Conservation (phyloP, 2,797 vertebrate species). For the Lepilemur ruficaudatus region DNA sequence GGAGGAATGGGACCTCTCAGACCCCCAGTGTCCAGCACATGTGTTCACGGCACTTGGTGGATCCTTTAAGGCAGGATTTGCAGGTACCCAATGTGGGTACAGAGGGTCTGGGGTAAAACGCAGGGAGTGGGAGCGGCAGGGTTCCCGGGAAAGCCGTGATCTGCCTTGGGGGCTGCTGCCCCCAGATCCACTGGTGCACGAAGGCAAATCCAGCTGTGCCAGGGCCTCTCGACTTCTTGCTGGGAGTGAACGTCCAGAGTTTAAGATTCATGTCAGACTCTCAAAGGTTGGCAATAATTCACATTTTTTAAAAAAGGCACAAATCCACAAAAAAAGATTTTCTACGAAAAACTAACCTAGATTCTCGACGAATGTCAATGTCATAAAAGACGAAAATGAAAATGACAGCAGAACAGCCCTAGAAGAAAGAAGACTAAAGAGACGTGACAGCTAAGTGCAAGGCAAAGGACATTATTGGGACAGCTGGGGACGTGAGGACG, state of each 20-base stretch:
- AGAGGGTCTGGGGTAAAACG: no score
- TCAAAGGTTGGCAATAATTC: neutral
- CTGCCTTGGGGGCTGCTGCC: neutral
- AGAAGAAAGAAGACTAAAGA: neutral
- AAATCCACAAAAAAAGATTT: neutral
- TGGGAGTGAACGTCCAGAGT: neutral
- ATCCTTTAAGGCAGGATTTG: neutral
- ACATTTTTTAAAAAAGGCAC: neutral
- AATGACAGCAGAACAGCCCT: neutral
- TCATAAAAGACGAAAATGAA: neutral
- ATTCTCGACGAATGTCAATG: neutral
- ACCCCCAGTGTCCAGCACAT: fast-evolving
- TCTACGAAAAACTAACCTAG: neutral
- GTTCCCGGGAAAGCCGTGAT: neutral
- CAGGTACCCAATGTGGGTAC: neutral
- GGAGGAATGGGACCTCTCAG: neutral
- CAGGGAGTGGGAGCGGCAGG: neutral
- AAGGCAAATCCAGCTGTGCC: neutral
- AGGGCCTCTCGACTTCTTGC: neutral
- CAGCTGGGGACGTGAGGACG: neutral
- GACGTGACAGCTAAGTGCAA: neutral
- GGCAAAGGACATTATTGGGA: neutral
- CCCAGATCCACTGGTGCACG: neutral
- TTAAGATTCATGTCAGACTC: neutral
- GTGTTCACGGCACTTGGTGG: neutral